Conservation (phyloP, 2,113 vertebrate species). For the Murina feae region DNA sequence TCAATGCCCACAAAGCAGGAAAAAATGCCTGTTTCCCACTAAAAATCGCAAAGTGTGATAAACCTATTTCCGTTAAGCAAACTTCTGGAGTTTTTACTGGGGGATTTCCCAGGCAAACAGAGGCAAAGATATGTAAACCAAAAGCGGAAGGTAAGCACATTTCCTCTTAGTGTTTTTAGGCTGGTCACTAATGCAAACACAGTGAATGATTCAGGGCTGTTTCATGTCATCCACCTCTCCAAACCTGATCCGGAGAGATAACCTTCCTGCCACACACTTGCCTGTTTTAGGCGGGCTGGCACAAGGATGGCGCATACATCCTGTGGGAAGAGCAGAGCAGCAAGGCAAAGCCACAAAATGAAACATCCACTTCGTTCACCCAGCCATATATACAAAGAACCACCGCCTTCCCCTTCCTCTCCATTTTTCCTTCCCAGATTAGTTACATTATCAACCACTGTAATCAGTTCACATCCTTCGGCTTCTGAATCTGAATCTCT, state of each 20-base stretch:
- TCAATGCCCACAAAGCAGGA: slow-evolving; percentile 37
- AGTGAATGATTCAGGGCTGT: slow-evolving; percentile 30
- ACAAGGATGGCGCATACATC: background rate
- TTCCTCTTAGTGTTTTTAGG: slow-evolving; percentile 57
- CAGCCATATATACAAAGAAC: background rate
- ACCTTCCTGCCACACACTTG: background rate
- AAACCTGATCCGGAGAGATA: background rate
- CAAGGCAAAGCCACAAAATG: background rate
- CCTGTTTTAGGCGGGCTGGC: background rate
- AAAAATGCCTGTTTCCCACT: slow-evolving; percentile 42
- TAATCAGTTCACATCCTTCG: background rate
- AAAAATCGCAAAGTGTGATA: slow-evolving; percentile 66
- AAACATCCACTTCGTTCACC: background rate
- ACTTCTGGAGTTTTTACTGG: slow-evolving; percentile 69
- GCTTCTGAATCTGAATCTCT: background rate
- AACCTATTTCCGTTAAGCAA: slow-evolving; percentile 65
- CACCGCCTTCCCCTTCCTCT: background rate
- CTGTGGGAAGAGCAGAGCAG: background rate
- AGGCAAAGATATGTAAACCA: slow-evolving; percentile 47
- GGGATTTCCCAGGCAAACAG: slow-evolving; percentile 63
- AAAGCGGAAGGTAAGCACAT: slow-evolving; percentile 67
- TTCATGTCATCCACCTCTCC: background rate
- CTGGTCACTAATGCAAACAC: slow-evolving; percentile 46
- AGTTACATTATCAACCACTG: background rate
- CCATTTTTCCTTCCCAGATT: background rate